Base-by-base conservation (phyloP, 2,888 invertebrate species). In the Gibbula magus region DNA sequence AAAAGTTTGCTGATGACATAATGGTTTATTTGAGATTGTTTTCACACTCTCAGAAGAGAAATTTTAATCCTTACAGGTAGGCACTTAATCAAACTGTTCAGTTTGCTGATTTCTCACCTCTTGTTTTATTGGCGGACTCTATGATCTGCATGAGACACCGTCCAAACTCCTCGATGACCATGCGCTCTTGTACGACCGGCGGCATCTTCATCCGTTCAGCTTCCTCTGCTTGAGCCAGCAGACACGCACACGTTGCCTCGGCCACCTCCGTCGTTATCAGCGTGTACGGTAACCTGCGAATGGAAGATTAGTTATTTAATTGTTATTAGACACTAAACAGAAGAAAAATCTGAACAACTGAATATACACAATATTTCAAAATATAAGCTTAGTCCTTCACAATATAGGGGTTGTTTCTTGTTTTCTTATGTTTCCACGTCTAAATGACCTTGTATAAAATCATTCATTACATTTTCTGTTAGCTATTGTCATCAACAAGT, bases 261-360 rank as follows among this genome's bases (percentile, higher is more conserved):
- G 99, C 96, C 56, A 99, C 98, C 92, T 98, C 98, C 76, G 96
- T 95, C 0, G 98, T 98, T 93, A 99, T 96, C 93, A 97, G 97
- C 90, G 96, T 97, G 93, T 97, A 97, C 16, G 98, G 96, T 93
- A 95, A 95, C 88, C 96, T 96, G 85, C 7, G 83, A 81, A 10
- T 56, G 70, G 18, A 32, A 54, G 25, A 79, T 3, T 3, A 16
- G 18, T 54, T 3, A 29, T n/a, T n/a, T n/a, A n/a, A n/a, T n/a
- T n/a, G n/a, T n/a, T n/a, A n/a, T n/a, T n/a, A n/a, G n/a, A 35
- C n/a, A 18, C 13, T 25, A n/a, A 7, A 5, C 16, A 8, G 18
- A 29, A 13, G 22, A 16, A 75, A n/a, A 2, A 74, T 29, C n/a
- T n/a, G 5, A 2, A n/a, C 16, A 29, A 25, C 29, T n/a, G n/a